Percentiles rank a stretch among this genome's conserved stretches.
Conservation (phyloP, 2,113 vertebrate genomes). For the Scomber colias region DNA sequence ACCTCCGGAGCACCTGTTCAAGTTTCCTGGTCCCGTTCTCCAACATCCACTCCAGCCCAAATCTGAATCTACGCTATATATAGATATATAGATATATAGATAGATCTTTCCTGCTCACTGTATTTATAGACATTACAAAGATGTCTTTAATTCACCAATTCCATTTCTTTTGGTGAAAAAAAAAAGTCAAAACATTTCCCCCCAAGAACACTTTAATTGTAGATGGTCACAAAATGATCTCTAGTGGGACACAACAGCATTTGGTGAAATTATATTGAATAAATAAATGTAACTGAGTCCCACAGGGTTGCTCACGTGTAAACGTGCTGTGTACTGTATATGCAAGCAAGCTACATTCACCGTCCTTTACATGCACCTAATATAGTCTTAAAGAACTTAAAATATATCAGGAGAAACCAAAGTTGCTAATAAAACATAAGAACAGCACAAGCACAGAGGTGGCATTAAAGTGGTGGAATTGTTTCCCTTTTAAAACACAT, state of each 20-base stretch:
- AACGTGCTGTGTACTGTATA: constrained; percentile 69
- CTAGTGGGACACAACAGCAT: constrained; percentile 75
- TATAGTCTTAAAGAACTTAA: constrained; percentile 60
- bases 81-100: too few relatives aligned
- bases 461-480: constrained; percentile 69
- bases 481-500: constrained; percentile 85
- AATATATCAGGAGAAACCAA: constrained; percentile 71
- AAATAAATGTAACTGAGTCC: constrained; percentile 82
- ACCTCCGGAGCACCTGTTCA: too few relatives aligned
- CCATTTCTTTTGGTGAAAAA: not conserved
- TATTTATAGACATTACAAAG: not conserved
- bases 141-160: not conserved
- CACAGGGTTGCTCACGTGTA: constrained; percentile 65
- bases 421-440: constrained; percentile 77
- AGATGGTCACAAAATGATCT: constrained; percentile 70
- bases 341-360: constrained; percentile 84
- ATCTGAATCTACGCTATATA: too few relatives aligned
- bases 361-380: constrained; percentile 68
- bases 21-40: too few relatives aligned
- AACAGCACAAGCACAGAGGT: constrained; percentile 73
- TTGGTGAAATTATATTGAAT: constrained; percentile 78
- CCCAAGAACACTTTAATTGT: constrained; percentile 75
- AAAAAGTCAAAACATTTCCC: constrained; percentile 9
- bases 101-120: not conserved
- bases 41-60: too few relatives aligned